phyloP scores from a whole-genome alignment of 2,113 vertebrate species.

The Cathartes aura region DNA sequence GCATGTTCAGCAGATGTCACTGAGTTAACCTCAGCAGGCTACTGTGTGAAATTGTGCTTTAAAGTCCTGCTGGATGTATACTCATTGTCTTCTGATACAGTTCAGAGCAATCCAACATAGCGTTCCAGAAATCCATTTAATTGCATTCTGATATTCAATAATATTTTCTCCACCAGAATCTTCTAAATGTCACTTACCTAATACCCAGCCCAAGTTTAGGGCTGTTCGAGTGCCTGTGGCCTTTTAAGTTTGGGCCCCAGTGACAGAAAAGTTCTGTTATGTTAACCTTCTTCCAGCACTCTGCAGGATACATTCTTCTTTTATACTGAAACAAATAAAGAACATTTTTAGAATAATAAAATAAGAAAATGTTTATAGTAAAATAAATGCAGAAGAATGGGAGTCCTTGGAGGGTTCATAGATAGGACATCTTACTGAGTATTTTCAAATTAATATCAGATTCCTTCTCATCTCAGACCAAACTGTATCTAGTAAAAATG shows the following conservation, averaged over 20 bases:
- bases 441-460: background rate
- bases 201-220: background rate
- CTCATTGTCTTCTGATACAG: background rate
- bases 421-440: background rate
- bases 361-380: background rate
- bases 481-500: background rate
- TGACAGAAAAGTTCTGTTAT: background rate
- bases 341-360: background rate
- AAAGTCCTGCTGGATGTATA: background rate
- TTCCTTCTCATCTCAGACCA: background rate
- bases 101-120: background rate
- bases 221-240: background rate
- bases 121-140: background rate
- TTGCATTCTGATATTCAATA: background rate
- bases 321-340: background rate
- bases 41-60: background rate
- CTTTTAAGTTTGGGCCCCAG: background rate
- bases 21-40: background rate
- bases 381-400: background rate
- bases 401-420: background rate
- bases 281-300: background rate
- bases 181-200: background rate
- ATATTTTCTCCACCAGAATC: background rate
- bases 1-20: background rate
- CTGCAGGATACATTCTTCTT: background rate